A percentile compares a stretch with the other conserved stretches of the same genome.
These are phyloP conservation scores for Microcebus tavaratra DNA, from an alignment of 2,113 vertebrate species.

Conservation along the genomic window DNA sequence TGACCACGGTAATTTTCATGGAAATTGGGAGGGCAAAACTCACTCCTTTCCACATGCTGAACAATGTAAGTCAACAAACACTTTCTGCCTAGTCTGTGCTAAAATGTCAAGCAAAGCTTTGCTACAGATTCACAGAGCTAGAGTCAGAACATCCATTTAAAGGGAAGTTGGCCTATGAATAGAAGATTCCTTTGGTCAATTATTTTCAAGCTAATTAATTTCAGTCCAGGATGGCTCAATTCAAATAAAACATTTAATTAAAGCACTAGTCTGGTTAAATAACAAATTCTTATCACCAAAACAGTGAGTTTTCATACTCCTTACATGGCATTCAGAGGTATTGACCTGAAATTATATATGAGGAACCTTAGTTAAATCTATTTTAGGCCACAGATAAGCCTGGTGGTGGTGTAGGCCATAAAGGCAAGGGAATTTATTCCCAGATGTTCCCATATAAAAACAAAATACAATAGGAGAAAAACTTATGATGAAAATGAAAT, in stretches of 20 bases:
- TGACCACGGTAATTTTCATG: background rate
- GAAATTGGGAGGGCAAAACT: background rate
- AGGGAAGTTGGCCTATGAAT: background rate
- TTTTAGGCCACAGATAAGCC: background rate
- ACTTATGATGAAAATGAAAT: background rate
- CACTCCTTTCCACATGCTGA: background rate
- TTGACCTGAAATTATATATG: background rate
- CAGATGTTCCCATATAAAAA: background rate
- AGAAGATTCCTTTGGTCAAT: background rate
- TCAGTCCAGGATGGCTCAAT: background rate
- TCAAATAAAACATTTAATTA: background rate
- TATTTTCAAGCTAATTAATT: background rate
- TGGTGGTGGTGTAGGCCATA: background rate
- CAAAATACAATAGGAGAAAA: background rate
- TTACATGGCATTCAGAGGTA: background rate
- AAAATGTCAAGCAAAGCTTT: background rate
- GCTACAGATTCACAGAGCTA: background rate
- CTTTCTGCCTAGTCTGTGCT: background rate
- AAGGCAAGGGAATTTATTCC: background rate
- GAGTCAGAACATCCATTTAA: background rate
- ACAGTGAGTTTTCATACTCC: background rate
- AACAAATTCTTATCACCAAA: background rate
- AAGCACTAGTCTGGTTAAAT: background rate
- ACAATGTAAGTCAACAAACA: background rate
- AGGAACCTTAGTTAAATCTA: background rate